Conservation (phyloP, 1,140 invertebrate genomes). For the roundworm (Caenorhabditis elegans) region WBcel235 BX284604.4:4298001-4298500, state of each 20-base stretch:
- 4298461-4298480: not conserved
- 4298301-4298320: too few relatives aligned
- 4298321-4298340: too few relatives aligned
- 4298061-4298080: too few relatives aligned
- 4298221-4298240: not conserved
- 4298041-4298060: too few relatives aligned
- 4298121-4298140: too few relatives aligned
- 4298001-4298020: too few relatives aligned
- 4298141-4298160: not conserved
- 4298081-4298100: too few relatives aligned
- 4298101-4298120: too few relatives aligned
- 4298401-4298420: slow-evolving; percentile 21
- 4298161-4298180: not conserved
- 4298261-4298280: too few relatives aligned
- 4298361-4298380: not conserved
- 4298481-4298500: slow-evolving; percentile 16
- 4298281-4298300: not conserved
- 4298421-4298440: not conserved
- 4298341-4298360: slow-evolving; percentile 25
- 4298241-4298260: slow-evolving; percentile 9
- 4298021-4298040: too few relatives aligned
- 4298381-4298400: slow-evolving; percentile 20
- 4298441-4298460: slow-evolving; percentile 6
- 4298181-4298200: not conserved
- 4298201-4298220: not conserved